phyloP scores from a whole-genome alignment of 2,113 vertebrate species.

The Gadus chalcogrammus region DNA sequence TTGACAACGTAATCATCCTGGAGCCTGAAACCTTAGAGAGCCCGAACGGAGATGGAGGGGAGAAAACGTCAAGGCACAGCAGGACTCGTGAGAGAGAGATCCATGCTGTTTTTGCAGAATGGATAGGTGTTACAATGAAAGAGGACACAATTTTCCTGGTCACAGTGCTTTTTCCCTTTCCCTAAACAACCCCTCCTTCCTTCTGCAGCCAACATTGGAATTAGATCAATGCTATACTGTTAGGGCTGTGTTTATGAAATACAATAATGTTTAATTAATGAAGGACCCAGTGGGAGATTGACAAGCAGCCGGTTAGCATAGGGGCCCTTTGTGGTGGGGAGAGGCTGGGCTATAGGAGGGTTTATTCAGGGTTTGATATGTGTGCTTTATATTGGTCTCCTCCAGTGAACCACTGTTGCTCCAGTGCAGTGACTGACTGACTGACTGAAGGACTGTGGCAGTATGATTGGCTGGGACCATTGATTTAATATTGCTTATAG shows the following conservation, averaged over 20 bases:
- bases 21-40: not conserved
- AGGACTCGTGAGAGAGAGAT: no score
- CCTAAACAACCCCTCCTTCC: slow-evolving; percentile 58
- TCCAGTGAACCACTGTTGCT: slow-evolving; percentile 71
- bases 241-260: slow-evolving; percentile 86
- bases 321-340: slow-evolving; percentile 68
- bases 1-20: not conserved
- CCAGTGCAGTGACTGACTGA: slow-evolving; percentile 53
- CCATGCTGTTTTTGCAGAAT: no score
- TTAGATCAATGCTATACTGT: slow-evolving; percentile 84
- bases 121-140: no score
- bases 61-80: no score
- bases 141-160: not conserved
- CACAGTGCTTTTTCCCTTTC: not conserved
- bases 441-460: slow-evolving; percentile 37
- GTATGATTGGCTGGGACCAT: slow-evolving; percentile 40
- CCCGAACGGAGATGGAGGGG: not conserved
- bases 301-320: slow-evolving; percentile 53
- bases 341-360: slow-evolving; percentile 55
- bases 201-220: slow-evolving; percentile 61
- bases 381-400: slow-evolving; percentile 80
- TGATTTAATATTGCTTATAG: slow-evolving; percentile 10
- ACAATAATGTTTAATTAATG: slow-evolving; percentile 94
- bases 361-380: slow-evolving; percentile 90
- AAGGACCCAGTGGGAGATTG: slow-evolving; percentile 77